Conservation (phyloP, 64 coral and sea anemone genomes). For the Montipora capricornis region DNA sequence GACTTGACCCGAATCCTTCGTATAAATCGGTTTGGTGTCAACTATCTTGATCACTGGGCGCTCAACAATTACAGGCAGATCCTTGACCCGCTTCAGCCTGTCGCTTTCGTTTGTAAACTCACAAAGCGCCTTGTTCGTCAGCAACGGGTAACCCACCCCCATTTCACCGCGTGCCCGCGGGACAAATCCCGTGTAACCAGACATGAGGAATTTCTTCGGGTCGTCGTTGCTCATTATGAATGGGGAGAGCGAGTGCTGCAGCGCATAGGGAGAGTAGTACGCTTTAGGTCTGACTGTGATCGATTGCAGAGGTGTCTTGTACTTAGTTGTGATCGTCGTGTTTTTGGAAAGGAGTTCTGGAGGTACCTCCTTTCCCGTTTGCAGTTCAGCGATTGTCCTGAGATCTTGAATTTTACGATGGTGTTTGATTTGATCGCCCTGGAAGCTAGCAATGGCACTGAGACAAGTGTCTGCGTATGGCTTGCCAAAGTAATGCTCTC, state of each 20-base stretch:
- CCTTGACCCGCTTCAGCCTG: slow-evolving; percentile 69
- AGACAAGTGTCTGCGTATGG: slow-evolving; percentile 78
- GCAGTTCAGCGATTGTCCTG: slow-evolving; percentile 63
- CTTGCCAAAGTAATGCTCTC: slow-evolving; percentile 83
- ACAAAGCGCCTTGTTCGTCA: slow-evolving; percentile 94
- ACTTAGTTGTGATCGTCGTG: slow-evolving; percentile 56
- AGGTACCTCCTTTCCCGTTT: slow-evolving; percentile 67
- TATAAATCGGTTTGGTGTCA: slow-evolving; percentile 86
- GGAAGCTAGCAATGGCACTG: slow-evolving; percentile 79
- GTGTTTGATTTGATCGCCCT: slow-evolving; percentile 61
- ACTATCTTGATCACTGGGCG: slow-evolving; percentile 76
- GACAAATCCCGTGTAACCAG: slow-evolving; percentile 98
- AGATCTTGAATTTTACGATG: slow-evolving; percentile 56
- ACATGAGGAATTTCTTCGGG: slow-evolving; percentile 84
- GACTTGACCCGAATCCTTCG: slow-evolving; percentile 78
- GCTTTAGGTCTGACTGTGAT: slow-evolving; percentile 41
- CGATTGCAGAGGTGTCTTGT: slow-evolving; percentile 61
- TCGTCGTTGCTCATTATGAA: slow-evolving; percentile 72
- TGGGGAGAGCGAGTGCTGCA: slow-evolving; percentile 82
- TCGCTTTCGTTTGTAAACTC: slow-evolving; percentile 88
- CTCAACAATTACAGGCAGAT: slow-evolving; percentile 75
- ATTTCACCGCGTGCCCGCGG: slow-evolving; percentile 86
- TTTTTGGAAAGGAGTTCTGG: slow-evolving; percentile 46
- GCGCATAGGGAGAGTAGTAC: slow-evolving; percentile 55
- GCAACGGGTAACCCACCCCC: slow-evolving; percentile 86